Evolutionary conservation across 2,888 invertebrate genomes (phyloP).

Genomic region (Zaprionus bogoriensis): DNA sequence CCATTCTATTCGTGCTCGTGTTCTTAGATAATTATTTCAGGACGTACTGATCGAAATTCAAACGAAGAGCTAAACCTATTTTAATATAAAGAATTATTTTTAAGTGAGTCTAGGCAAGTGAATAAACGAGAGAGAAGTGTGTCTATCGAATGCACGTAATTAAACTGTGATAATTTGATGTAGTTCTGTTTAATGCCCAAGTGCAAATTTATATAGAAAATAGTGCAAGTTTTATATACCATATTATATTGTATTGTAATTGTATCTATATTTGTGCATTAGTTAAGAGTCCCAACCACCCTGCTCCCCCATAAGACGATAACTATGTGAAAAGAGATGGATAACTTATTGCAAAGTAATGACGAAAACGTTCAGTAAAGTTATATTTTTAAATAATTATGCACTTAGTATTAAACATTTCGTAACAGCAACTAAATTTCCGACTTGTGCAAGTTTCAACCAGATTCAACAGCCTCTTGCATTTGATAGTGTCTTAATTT

Average conservation of each 20-base stretch:
- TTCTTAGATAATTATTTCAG: slow-evolving; percentile 44
- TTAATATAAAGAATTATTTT: slow-evolving; percentile 30
- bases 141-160: slow-evolving; percentile 73
- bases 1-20: slow-evolving; percentile 40
- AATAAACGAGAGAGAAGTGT: slow-evolving; percentile 33
- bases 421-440: slow-evolving; percentile 11
- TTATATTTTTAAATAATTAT: slow-evolving; percentile 18
- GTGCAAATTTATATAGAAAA: slow-evolving; percentile 55
- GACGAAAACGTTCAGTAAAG: slow-evolving; percentile 10
- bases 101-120: slow-evolving; percentile 30
- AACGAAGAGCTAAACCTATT: slow-evolving; percentile 38
- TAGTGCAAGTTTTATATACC: slow-evolving; percentile 51
- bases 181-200: slow-evolving; percentile 59
- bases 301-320: background rate
- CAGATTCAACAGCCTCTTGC: slow-evolving; percentile 13
- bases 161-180: slow-evolving; percentile 76
- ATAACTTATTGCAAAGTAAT: background rate
- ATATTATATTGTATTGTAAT: slow-evolving; percentile 12
- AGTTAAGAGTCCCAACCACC: slow-evolving; percentile 33
- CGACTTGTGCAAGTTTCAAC: slow-evolving; percentile 6
- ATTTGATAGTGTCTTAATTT: slow-evolving; percentile 19
- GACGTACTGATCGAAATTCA: slow-evolving; percentile 28
- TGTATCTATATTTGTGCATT: slow-evolving; percentile 43
- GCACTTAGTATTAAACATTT: slow-evolving; percentile 47
- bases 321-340: background rate